These are phyloP conservation scores for Cirrhinus mrigala DNA, from an alignment of 2,797 vertebrate species.

Conservation along the genomic window DNA sequence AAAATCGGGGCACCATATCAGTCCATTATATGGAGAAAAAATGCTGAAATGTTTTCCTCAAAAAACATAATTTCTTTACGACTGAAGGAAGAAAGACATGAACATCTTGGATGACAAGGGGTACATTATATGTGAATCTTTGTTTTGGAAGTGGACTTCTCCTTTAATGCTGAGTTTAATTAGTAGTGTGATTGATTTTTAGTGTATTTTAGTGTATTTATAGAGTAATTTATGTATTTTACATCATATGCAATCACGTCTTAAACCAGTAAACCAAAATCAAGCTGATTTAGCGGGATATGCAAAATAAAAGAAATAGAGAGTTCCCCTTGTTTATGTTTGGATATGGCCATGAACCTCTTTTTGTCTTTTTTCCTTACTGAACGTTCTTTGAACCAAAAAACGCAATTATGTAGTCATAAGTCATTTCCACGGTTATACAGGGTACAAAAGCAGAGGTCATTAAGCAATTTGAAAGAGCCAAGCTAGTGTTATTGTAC, in stretches of 20 bases:
- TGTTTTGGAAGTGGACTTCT: no score
- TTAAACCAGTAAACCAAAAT: background rate
- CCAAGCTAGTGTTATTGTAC: slow-evolving; percentile 29
- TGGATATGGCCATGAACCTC: background rate
- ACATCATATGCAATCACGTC: background rate
- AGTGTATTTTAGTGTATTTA: background rate
- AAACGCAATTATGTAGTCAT: slow-evolving; percentile 14
- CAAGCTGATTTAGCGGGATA: background rate
- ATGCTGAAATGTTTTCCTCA: no score
- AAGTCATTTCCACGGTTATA: slow-evolving; percentile 25
- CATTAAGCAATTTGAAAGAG: slow-evolving; percentile 47
- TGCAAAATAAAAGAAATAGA: background rate
- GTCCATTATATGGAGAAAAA: no score
- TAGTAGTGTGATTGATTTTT: background rate
- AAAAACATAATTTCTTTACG: no score
- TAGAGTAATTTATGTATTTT: background rate
- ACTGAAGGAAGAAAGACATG: no score
- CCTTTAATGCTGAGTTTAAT: background rate
- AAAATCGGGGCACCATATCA: no score
- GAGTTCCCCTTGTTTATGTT: background rate
- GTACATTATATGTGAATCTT: no score
- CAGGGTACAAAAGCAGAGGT: slow-evolving; percentile 31
- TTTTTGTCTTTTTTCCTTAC: background rate
- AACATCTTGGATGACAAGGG: no score
- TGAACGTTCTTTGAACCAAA: slow-evolving; percentile 4